A percentile compares a stretch with the other conserved stretches of the same genome.
phyloP scores from a whole-genome alignment of 1,140 invertebrate genomes.

The Drosophila sucinea region DNA sequence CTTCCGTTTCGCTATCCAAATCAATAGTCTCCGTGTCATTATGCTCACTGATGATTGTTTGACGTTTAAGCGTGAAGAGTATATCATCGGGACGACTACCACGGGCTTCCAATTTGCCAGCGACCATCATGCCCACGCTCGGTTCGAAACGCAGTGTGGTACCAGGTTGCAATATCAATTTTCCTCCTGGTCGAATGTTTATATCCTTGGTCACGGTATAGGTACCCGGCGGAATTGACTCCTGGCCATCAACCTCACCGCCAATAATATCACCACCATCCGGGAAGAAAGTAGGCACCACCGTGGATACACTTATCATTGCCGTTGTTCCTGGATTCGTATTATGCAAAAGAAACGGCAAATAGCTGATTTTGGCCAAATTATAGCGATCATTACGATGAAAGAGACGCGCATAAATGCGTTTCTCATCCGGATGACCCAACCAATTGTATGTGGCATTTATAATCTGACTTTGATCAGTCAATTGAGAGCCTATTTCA shows the following conservation, averaged over 20 bases:
- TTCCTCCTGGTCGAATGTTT: conserved; percentile 94
- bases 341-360: conserved; percentile 93
- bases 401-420: conserved; percentile 92
- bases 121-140: conserved; percentile 98
- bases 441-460: conserved; percentile 98
- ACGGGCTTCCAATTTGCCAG: conserved; percentile 93
- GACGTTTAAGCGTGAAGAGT: conserved; percentile 90
- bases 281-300: conserved; percentile 90
- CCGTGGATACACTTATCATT: conserved; percentile 85
- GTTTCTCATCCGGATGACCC: conserved; percentile 89
- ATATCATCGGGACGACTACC: conserved; percentile 91
- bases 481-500: conserved; percentile 97
- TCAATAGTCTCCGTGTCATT: conserved; percentile 85
- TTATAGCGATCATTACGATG: conserved; percentile 96
- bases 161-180: conserved; percentile 92
- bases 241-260: conserved; percentile 94
- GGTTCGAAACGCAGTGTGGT: conserved; percentile 94
- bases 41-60: conserved; percentile 85
- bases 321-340: conserved; percentile 91
- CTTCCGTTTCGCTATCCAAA: conserved; percentile 81
- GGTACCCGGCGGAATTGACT: conserved; percentile 90
- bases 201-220: conserved; percentile 96
- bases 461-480: conserved; percentile 96
- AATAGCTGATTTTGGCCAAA: conserved; percentile 92
- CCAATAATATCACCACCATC: conserved; percentile 89